Base-by-base conservation (phyloP, 2,797 vertebrate genomes). In the Toxotes lorentzi region DNA sequence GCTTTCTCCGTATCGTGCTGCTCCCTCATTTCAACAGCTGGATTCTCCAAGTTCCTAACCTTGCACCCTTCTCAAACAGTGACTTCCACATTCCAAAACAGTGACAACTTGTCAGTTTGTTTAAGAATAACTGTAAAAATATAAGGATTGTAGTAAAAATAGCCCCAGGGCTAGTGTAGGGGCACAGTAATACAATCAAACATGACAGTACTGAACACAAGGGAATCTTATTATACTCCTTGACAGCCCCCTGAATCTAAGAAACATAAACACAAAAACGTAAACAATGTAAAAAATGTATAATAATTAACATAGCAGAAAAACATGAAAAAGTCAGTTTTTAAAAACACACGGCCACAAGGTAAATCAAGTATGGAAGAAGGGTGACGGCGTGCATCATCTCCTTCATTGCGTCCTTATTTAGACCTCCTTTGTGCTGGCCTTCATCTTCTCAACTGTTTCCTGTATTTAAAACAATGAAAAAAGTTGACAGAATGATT, bases 371-470 rank as follows among this genome's bases (percentile, higher is more conserved):
- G 93, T 94, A 89, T 91, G 72, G 89, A 92, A 80, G 84, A 90
- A 88, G 76, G 82, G 77, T 71, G 83, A 84, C 75, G 76, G 72
- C 47, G 67, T 69, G 68, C 78, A 84, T 82, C 88, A 80, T 93
- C 89, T 88, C 72, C 85, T 84, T 76, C 70, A 47, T 87, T 82
- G 78, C 1, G 1, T 91, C 69, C 83, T 73, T 47, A 58, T 91
- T 96, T 93, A 98, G 90, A 95, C 96, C 87, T 99, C 97, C 92
- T 99, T 99, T 93, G 96, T 96, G 95, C 93, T 97, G 87, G 89
- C 70, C 92, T 95, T 97, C 96, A 96, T 96, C 94, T 98, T 98
- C 94, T 98, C 97, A 7, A 96, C 95, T 0, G 97, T 99, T 84
- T 98, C 97, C 98, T 99, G 88, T 27, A 30, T 74, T 70, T 2